A percentile compares a stretch with the other conserved stretches of the same genome.
These are phyloP conservation scores for Ornithorhynchus anatinus DNA, from an alignment of 2,113 vertebrate species.

Conservation along the genomic window DNA sequence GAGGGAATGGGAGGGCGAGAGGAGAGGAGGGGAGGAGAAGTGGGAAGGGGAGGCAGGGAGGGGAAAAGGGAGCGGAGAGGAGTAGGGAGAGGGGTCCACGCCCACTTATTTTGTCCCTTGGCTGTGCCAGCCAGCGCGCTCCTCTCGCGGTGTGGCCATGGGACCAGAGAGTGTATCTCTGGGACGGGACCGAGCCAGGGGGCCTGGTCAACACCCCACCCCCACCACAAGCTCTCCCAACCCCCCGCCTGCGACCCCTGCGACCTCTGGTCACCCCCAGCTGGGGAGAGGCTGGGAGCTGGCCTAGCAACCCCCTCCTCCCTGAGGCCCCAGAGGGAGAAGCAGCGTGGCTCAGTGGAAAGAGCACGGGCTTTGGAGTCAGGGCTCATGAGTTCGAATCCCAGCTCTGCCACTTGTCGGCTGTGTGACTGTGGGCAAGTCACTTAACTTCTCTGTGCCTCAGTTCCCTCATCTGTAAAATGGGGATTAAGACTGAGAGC, in stretches of 20 bases:
- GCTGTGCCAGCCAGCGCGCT: neutral
- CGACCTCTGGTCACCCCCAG: no score
- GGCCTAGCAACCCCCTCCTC: neutral
- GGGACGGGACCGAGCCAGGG: slow-evolving; percentile 36
- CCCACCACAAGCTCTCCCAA: neutral
- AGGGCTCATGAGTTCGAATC: no score
- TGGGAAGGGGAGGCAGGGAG: neutral
- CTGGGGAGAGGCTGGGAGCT: neutral
- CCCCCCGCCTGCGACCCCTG: no score
- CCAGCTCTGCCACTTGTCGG: no score
- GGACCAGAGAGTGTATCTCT: no score
- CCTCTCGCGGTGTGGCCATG: no score
- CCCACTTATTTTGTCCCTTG: slow-evolving; percentile 3
- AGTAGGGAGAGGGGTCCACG: slow-evolving; percentile 24
- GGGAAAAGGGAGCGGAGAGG: neutral
- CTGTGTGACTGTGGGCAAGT: no score
- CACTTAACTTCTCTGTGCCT: no score
- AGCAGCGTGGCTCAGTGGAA: no score
- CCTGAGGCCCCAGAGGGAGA: neutral
- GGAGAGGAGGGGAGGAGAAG: neutral
- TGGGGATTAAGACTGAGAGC: no score
- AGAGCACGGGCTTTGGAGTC: no score
- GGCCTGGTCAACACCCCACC: slow-evolving; percentile 16
- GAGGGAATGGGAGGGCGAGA: slow-evolving; percentile 26
- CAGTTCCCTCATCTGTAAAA: no score